Evolutionary conservation across 1,140 invertebrate genomes (phyloP).

Genomic region (Heliconius congener): DNA sequence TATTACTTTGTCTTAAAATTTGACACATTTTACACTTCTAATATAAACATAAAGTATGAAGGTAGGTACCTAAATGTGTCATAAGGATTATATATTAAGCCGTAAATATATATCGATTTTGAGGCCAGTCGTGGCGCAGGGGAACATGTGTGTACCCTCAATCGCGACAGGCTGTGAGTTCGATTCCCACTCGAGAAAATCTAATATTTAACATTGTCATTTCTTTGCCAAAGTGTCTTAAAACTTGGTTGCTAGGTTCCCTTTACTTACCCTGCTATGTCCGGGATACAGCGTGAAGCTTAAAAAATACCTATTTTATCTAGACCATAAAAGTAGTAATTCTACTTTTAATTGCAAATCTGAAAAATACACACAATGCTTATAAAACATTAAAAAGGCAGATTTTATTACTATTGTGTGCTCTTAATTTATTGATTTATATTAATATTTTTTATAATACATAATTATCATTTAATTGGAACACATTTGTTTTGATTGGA

Average conservation of each 20-base stretch:
- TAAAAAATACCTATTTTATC: too few relatives aligned
- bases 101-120: too few relatives aligned
- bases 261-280: too few relatives aligned
- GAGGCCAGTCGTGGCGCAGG: too few relatives aligned
- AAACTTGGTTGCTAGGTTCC: too few relatives aligned
- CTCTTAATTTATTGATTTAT: slow-evolving; percentile 6
- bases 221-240: too few relatives aligned
- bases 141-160: too few relatives aligned
- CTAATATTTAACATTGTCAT: too few relatives aligned
- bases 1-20: slow-evolving; percentile 55
- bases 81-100: too few relatives aligned
- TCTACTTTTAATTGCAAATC: not conserved
- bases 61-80: not conserved
- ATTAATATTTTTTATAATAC: slow-evolving; percentile 16
- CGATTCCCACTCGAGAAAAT: too few relatives aligned
- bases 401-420: not conserved
- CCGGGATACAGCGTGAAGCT: too few relatives aligned
- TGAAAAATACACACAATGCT: not conserved
- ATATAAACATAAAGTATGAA: not conserved
- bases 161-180: too few relatives aligned
- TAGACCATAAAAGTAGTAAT: not conserved
- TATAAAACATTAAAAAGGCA: not conserved
- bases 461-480: slow-evolving; percentile 19
- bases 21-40: slow-evolving; percentile 49
- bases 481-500: not conserved